Evolutionary conservation across 2,797 vertebrate species (phyloP).

Genomic region (Acrocephalus scirpaceus): DNA sequence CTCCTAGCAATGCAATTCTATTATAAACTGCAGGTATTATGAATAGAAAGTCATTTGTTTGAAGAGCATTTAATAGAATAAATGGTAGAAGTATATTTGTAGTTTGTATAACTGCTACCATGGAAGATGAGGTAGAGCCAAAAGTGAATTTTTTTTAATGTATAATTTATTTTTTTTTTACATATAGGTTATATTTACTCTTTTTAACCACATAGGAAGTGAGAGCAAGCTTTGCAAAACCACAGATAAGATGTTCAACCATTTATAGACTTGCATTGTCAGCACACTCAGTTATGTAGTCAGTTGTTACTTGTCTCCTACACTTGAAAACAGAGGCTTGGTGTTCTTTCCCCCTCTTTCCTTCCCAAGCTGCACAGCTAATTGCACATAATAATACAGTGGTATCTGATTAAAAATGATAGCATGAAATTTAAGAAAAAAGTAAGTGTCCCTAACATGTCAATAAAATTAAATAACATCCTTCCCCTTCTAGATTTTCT

Average conservation of each 20-base stretch:
- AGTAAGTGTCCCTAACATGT: background rate
- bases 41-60: background rate
- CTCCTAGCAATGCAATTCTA: background rate
- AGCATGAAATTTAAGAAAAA: background rate
- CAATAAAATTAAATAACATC: background rate
- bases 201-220: background rate
- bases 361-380: background rate
- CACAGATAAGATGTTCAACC: background rate
- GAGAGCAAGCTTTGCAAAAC: background rate
- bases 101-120: background rate
- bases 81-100: background rate
- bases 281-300: background rate
- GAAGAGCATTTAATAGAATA: background rate
- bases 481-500: conserved; percentile 18
- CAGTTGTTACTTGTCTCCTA: background rate
- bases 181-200: background rate
- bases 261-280: background rate
- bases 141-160: conserved; percentile 3
- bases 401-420: background rate
- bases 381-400: background rate
- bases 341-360: background rate
- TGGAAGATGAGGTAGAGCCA: background rate
- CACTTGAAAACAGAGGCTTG: background rate
- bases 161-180: background rate
- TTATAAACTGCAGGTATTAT: background rate